Evolutionary conservation across 2,797 vertebrate species (phyloP), one percentile per base, ranked within the genome.

Genomic region (Gymnopithys bicolor): DNA sequence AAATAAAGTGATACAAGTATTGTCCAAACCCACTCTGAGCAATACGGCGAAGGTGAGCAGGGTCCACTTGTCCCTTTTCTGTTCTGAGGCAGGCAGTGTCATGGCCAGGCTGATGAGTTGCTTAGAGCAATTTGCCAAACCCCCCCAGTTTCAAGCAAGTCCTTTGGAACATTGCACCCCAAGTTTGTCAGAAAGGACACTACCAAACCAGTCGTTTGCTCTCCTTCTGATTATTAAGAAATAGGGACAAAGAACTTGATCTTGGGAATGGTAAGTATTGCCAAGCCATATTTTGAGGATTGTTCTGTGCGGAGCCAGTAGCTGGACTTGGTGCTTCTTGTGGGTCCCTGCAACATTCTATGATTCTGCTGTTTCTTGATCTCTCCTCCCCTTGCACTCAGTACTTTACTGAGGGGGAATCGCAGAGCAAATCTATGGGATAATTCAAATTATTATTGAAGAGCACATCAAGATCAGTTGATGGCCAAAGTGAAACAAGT

Each of bases 401-500:
- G 35, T 21, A 13, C 21, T 77, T 89, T 58, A 59, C 24, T 59
- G 55, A 63, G 32, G 5, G 10, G 30, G 32, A 52, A 59, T 78
- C 82, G 64, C 19, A 48, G 39, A 19, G 56, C 45, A n/a, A n/a
- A 66, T 84, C 60, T 32, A 48, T 35, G 82, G 51, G 35, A 77
- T 86, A 46, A 68, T 90, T 95, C 59, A 84, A 90, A 83, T 71
- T 13, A 43, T 59, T 84, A 35, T 28, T 79, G 78, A 93, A 88
- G 56, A 39, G n/a, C 51, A 77, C 76, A 53, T 70, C 33, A 49
- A 48, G 49, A 92, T 49, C 58, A 87, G 67, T 35, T 52, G 55
- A 67, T 84, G 58, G 89, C 91, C 74, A 93, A 90, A 95, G 75
- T 13, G 28, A 67, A 91, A 88, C 33, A 90, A 71, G 41, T 68